These are phyloP conservation scores for Homarus americanus DNA, from an alignment of 1,140 invertebrate genomes.

Conservation along the genomic window DNA sequence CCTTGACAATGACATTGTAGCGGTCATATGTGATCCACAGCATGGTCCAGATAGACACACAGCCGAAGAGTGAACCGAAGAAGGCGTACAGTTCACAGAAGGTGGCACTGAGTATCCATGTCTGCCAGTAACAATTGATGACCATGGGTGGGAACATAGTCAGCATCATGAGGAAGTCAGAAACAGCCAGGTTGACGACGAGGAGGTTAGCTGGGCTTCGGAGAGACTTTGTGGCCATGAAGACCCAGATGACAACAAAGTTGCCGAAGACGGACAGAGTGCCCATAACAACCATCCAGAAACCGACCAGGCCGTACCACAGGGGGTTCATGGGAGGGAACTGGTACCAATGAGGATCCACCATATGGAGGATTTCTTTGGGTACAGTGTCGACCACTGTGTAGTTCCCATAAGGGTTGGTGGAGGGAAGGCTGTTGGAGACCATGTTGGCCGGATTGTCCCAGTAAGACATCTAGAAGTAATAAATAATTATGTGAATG, in stretches of 20 bases:
- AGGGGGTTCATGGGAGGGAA: slow-evolving; percentile 48
- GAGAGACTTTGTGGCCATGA: slow-evolving; percentile 45
- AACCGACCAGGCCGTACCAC: slow-evolving; percentile 35
- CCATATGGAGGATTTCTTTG: slow-evolving; percentile 44
- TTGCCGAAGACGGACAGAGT: slow-evolving; percentile 30
- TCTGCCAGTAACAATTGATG: slow-evolving; percentile 50
- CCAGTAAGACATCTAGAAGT: slow-evolving; percentile 14
- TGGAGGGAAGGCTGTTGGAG: not conserved
- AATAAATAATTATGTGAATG: too few species aligned
- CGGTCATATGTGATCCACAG: slow-evolving; percentile 30
- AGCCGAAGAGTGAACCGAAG: slow-evolving; percentile 12
- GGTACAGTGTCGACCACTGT: slow-evolving; percentile 36
- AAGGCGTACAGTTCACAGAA: slow-evolving; percentile 42
- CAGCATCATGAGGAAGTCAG: slow-evolving; percentile 62
- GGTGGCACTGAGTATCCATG: slow-evolving; percentile 41
- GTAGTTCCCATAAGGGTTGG: slow-evolving; percentile 11
- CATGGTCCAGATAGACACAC: slow-evolving; percentile 37
- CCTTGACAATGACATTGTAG: slow-evolving; percentile 37
- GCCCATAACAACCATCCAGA: slow-evolving; percentile 42
- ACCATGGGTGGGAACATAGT: slow-evolving; percentile 53
- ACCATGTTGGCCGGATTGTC: not conserved
- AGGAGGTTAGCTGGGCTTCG: slow-evolving; percentile 49
- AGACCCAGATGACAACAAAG: slow-evolving; percentile 51
- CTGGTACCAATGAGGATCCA: slow-evolving; percentile 50
- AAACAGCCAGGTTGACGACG: slow-evolving; percentile 58